Evolutionary conservation across 2,888 invertebrate species (phyloP).

Genomic region (Andricus quercusramuli): DNA sequence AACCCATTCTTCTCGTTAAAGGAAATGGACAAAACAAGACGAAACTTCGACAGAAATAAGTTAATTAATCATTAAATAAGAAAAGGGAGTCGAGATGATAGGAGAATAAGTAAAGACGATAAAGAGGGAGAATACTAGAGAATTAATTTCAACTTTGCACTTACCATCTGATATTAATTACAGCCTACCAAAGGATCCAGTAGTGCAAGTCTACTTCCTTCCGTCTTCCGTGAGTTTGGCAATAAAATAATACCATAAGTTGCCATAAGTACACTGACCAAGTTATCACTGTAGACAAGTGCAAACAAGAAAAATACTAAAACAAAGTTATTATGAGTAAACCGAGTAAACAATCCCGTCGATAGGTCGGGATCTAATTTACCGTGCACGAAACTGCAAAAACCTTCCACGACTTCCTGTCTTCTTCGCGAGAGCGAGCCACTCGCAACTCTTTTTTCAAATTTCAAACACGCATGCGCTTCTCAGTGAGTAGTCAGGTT

Average conservation of each 20-base stretch:
- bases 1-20: not conserved
- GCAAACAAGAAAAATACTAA: no score
- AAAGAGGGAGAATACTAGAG: no score
- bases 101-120: not conserved
- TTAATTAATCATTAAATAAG: not conserved
- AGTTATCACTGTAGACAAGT: no score
- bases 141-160: no score
- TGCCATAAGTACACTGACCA: no score
- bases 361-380: not conserved
- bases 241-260: no score
- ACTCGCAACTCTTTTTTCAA: not conserved
- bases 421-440: not conserved
- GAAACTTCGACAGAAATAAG: not conserved
- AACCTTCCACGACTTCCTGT: not conserved
- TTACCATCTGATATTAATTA: no score
- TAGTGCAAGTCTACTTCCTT: no score
- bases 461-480: slow-evolving; percentile 23
- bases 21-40: not conserved
- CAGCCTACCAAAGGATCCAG: no score
- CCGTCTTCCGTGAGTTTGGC: no score
- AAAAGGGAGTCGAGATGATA: not conserved
- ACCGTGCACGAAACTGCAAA: not conserved
- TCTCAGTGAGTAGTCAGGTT: not conserved
- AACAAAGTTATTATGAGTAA: no score
- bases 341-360: no score